Evolutionary conservation across 1,140 invertebrate genomes (phyloP).

Genomic region (Euura saliciscinereae): DNA sequence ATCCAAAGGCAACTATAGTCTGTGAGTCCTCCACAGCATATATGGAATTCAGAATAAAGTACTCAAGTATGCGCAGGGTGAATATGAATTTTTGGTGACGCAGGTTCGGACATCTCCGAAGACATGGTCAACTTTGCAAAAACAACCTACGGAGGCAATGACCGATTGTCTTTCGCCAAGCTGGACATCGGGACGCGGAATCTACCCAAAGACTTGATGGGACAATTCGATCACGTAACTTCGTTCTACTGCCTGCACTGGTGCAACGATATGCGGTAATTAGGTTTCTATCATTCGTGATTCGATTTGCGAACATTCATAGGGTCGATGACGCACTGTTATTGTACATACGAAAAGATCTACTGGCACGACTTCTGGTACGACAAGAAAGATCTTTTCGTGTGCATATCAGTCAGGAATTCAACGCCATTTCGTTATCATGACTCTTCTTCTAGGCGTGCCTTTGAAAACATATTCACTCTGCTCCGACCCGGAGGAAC

Average conservation of each 20-base stretch:
- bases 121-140: conserved; percentile 70
- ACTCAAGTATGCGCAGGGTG: conserved; percentile 25
- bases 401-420: neutral
- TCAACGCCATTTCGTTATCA: neutral
- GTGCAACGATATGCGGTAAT: conserved; percentile 72
- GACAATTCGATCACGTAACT: conserved; percentile 70
- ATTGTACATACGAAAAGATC: neutral
- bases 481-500: conserved; percentile 66
- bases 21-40: conserved; percentile 30
- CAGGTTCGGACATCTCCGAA: conserved; percentile 68
- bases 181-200: conserved; percentile 65
- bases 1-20: conserved; percentile 46
- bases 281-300: conserved; percentile 28
- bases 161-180: conserved; percentile 60
- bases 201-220: conserved; percentile 48
- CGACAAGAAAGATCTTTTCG: neutral
- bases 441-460: conserved; percentile 54
- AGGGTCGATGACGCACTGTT: neutral
- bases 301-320: neutral
- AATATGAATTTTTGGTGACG: conserved; percentile 29
- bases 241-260: conserved; percentile 80
- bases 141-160: conserved; percentile 49
- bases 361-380: neutral
- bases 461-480: conserved; percentile 64
- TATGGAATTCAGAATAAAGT: too few relatives aligned